A percentile compares a stretch with the other conserved stretches of the same genome.
Evolutionary conservation across 2,113 vertebrate genomes (phyloP).

Genomic region (Peucedramus taeniatus): DNA sequence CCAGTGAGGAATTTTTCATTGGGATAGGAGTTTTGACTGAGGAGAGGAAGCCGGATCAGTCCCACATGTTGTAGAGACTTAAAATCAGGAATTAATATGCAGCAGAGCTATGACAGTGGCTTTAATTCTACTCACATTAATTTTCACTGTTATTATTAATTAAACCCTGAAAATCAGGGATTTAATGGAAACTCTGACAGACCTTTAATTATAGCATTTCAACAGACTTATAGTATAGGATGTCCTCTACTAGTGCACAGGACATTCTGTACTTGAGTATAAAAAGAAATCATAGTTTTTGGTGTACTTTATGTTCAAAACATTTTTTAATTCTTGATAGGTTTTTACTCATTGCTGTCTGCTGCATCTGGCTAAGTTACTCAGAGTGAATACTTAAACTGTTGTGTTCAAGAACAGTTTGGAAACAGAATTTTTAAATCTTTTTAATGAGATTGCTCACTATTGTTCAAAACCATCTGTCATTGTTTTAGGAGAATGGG

Average conservation of each 20-base stretch:
- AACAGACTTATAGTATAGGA: conserved; percentile 57
- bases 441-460: neutral
- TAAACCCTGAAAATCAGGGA: conserved; percentile 77
- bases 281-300: conserved; percentile 5
- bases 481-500: neutral
- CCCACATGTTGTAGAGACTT: conserved; percentile 31
- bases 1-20: neutral
- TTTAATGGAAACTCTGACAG: conserved; percentile 78
- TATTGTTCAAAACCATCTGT: neutral
- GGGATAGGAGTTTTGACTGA: neutral
- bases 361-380: neutral
- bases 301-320: neutral
- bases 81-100: conserved; percentile 67
- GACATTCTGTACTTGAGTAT: conserved; percentile 54
- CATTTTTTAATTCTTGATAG: neutral
- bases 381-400: neutral
- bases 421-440: neutral
- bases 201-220: conserved; percentile 73
- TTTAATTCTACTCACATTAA: conserved; percentile 73
- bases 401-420: neutral
- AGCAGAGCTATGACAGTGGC: conserved; percentile 59
- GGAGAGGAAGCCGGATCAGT: neutral
- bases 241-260: conserved; percentile 68
- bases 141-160: conserved; percentile 75
- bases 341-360: neutral